phyloP scores from a whole-genome alignment of 92 coral and sea anemone species.

The Pocillopora meandrina region DNA sequence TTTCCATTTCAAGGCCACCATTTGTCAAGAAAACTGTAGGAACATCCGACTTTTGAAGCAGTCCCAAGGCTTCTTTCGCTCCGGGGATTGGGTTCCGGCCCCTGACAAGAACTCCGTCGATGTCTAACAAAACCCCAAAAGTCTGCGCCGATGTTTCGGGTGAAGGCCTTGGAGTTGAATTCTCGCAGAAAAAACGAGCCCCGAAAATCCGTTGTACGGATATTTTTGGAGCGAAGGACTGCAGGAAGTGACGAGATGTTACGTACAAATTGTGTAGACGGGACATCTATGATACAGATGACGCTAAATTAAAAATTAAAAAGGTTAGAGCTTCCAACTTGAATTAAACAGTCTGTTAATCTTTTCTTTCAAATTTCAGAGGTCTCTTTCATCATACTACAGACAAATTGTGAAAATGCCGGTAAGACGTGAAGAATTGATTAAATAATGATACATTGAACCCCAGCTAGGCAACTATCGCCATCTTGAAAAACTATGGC shows the following conservation, averaged over 20 bases:
- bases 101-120: conserved; percentile 79
- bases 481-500: not conserved
- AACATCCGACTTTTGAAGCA: conserved; percentile 53
- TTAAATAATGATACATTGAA: too few species aligned
- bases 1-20: conserved; percentile 69
- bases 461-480: too few species aligned
- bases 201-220: not conserved
- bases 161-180: conserved; percentile 25
- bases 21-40: conserved; percentile 72
- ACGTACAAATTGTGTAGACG: too few species aligned
- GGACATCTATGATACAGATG: not conserved
- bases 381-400: too few species aligned
- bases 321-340: too few species aligned
- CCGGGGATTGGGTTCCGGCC: conserved; percentile 74
- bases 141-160: conserved; percentile 4
- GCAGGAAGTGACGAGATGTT: not conserved
- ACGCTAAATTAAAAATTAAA: not conserved
- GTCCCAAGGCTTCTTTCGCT: conserved; percentile 63
- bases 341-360: too few species aligned
- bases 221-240: not conserved
- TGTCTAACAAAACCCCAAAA: conserved; percentile 70
- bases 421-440: too few species aligned
- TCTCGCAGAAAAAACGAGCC: conserved; percentile 32
- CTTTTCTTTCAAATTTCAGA: too few species aligned
- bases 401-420: too few species aligned